Evolutionary conservation across 2,888 invertebrate species (phyloP).

Genomic region (Apamea anceps): DNA sequence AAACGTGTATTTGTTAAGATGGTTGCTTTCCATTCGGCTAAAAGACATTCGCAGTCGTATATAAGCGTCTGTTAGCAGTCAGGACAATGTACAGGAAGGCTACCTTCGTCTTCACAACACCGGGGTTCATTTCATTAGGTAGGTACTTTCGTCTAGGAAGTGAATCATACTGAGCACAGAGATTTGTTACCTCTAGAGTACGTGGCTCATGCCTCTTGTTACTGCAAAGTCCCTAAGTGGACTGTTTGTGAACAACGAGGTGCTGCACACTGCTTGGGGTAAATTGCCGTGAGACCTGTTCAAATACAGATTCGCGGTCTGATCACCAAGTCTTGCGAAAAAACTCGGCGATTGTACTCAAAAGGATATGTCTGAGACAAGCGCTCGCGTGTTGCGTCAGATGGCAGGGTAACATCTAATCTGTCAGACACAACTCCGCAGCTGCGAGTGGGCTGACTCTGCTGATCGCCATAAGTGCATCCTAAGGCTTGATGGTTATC

Average conservation of each 20-base stretch:
- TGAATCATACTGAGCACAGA: conserved; percentile 20
- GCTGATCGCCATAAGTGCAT: conserved; percentile 4
- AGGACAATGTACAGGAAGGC: background rate
- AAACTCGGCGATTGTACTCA: background rate
- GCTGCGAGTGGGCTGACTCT: background rate
- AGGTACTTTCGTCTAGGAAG: conserved; percentile 3
- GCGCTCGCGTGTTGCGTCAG: background rate
- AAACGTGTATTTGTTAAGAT: too few relatives aligned
- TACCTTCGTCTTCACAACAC: background rate
- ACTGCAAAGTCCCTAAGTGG: background rate
- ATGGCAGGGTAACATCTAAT: background rate
- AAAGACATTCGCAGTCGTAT: background rate
- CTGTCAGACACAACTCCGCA: background rate
- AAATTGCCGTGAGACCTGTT: background rate
- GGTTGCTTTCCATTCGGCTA: background rate
- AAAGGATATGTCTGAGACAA: background rate
- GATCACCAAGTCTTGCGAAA: conserved; percentile 15
- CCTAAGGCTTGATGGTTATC: conserved; percentile 2
- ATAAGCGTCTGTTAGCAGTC: background rate
- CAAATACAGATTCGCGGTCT: background rate
- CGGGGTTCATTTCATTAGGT: background rate
- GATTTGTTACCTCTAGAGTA: conserved; percentile 16
- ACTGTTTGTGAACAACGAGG: background rate
- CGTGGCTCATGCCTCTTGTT: background rate
- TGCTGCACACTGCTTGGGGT: conserved; percentile 22